Percentiles rank a stretch among this genome's conserved stretches.
Conservation (phyloP, 2,113 vertebrate species). For the Odobenus rosmarus region DNA sequence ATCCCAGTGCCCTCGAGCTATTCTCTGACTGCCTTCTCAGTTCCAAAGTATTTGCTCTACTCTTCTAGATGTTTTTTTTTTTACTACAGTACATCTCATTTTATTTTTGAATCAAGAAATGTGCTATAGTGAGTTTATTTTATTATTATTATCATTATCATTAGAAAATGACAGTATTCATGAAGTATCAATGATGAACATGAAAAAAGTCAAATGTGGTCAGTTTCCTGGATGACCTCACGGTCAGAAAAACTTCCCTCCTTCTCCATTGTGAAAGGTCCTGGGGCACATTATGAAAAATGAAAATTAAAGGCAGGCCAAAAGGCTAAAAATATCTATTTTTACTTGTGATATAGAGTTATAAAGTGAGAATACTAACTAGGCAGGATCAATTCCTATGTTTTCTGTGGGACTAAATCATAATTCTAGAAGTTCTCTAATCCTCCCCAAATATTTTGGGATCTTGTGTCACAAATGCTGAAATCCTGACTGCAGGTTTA, state of each 20-base stretch:
- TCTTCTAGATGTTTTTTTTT: not conserved
- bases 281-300: not conserved
- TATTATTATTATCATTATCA: too few species aligned
- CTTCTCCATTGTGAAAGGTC: not conserved
- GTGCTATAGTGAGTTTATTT: not conserved
- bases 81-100: not conserved
- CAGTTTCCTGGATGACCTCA: not conserved
- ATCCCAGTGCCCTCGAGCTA: not conserved
- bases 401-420: not conserved
- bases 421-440: not conserved
- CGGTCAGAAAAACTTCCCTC: not conserved
- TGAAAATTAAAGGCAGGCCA: conserved; percentile 19
- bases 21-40: not conserved
- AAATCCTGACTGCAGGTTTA: conserved; percentile 1
- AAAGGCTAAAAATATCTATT: not conserved
- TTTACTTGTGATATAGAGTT: conserved; percentile 25
- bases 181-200: not conserved
- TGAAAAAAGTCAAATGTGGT: not conserved
- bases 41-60: conserved; percentile 38
- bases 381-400: not conserved
- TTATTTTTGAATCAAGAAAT: conserved; percentile 35
- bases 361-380: not conserved
- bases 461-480: not conserved
- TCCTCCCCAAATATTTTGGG: conserved; percentile 7
- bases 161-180: not conserved